Evolutionary conservation across 2,888 invertebrate genomes (phyloP).

Genomic region (Scaptomyza cyrtandrae): DNA sequence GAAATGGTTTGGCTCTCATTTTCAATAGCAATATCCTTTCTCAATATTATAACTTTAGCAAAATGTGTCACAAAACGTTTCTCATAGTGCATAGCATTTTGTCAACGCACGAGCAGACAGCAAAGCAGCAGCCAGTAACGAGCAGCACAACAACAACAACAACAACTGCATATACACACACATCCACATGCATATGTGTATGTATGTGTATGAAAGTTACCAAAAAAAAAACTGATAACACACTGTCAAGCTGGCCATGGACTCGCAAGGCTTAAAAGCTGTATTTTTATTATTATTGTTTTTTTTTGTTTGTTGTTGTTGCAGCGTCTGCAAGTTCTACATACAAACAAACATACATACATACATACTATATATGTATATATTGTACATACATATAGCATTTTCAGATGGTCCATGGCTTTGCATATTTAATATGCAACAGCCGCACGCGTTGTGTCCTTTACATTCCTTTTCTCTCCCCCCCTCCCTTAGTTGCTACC

Average conservation of each 20-base stretch:
- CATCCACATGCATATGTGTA: background rate
- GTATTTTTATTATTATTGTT: constrained; percentile 6
- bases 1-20: no score
- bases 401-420: constrained; percentile 61
- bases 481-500: constrained; percentile 1
- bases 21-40: no score
- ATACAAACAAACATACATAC: background rate
- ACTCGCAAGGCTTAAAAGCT: constrained; percentile 25
- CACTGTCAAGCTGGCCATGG: constrained; percentile 45
- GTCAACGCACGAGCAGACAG: constrained; percentile 50
- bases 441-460: constrained; percentile 56
- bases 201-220: constrained; percentile 9
- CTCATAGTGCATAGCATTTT: constrained; percentile 46
- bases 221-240: constrained; percentile 62
- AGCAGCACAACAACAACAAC: constrained; percentile 4
- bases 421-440: constrained; percentile 79
- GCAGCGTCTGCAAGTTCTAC: constrained; percentile 57
- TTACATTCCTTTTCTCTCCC: background rate
- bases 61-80: background rate
- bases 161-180: constrained; percentile 8
- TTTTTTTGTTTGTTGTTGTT: constrained; percentile 17
- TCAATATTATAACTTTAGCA: no score
- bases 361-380: background rate
- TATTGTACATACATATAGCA: constrained; percentile 9
- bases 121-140: constrained; percentile 17